These are phyloP conservation scores for Tragelaphus buxtoni DNA, from an alignment of 2,113 vertebrate species.

Conservation along the genomic window DNA sequence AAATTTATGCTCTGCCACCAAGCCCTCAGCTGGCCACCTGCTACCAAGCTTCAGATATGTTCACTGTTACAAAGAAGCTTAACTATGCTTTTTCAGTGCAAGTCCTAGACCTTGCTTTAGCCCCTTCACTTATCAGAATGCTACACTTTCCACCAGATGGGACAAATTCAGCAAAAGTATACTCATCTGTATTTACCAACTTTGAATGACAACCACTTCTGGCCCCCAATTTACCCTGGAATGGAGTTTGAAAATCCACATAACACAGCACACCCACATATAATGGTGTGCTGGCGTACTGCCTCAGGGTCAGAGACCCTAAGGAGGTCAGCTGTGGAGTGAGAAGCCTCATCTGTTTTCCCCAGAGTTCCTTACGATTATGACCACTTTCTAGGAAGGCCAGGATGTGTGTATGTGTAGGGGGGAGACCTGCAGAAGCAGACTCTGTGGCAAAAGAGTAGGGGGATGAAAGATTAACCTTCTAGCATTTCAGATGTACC, in stretches of 20 bases:
- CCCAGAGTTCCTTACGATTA: not conserved
- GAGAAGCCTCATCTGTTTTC: not conserved
- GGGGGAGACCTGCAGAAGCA: not conserved
- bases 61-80: not conserved
- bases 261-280: not conserved
- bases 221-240: not conserved
- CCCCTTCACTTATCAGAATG: conserved; percentile 13
- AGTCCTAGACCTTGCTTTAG: not conserved
- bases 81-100: not conserved
- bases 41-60: not conserved
- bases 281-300: not conserved
- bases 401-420: not conserved
- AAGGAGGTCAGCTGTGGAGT: not conserved
- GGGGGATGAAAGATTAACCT: not conserved
- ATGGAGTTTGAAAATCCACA: not conserved
- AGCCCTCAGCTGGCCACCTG: conserved; percentile 22
- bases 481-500: not conserved
- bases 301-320: not conserved
- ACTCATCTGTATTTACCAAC: not conserved
- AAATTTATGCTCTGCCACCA: conserved; percentile 69
- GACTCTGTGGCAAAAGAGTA: not conserved
- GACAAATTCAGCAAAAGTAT: not conserved
- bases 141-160: not conserved
- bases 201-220: not conserved
- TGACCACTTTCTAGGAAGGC: not conserved